These are phyloP conservation scores for Dryas iulia DNA, from an alignment of 1,140 invertebrate genomes.

Conservation along the genomic window DNA sequence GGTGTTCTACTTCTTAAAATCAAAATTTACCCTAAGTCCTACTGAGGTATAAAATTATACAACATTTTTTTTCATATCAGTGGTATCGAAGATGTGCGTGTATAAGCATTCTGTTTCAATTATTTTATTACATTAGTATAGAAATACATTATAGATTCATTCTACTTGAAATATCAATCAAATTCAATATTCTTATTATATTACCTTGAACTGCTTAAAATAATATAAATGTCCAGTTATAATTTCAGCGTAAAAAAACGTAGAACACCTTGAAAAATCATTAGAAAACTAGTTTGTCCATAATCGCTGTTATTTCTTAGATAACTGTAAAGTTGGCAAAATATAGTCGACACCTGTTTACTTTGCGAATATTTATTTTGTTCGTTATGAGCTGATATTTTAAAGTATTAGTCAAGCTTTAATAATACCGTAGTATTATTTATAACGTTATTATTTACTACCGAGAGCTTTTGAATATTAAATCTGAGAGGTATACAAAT, in stretches of 20 bases:
- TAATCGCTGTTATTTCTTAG: not conserved
- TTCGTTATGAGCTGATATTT: not conserved
- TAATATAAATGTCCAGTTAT: conserved; percentile 11
- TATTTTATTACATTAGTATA: too few relatives aligned
- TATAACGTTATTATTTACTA: too few relatives aligned
- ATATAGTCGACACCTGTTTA: conserved; percentile 4
- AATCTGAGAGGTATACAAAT: too few relatives aligned
- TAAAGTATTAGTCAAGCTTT: not conserved
- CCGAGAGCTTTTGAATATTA: too few relatives aligned
- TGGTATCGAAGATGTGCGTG: too few relatives aligned
- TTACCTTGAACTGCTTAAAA: not conserved
- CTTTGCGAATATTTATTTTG: not conserved
- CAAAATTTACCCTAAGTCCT: too few relatives aligned
- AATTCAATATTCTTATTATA: not conserved
- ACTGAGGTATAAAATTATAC: too few relatives aligned
- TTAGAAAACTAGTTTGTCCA: conserved; percentile 27
- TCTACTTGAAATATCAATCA: too few relatives aligned
- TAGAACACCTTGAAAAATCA: conserved; percentile 24
- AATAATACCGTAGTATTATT: not conserved
- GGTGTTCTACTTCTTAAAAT: too few relatives aligned
- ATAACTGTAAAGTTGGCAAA: conserved; percentile 21
- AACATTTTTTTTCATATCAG: too few relatives aligned
- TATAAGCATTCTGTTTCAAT: too few relatives aligned
- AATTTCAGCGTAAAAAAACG: conserved; percentile 18
- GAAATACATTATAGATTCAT: too few relatives aligned